Conservation (phyloP, 2,113 vertebrate genomes). For the Tyrannus savana region DNA sequence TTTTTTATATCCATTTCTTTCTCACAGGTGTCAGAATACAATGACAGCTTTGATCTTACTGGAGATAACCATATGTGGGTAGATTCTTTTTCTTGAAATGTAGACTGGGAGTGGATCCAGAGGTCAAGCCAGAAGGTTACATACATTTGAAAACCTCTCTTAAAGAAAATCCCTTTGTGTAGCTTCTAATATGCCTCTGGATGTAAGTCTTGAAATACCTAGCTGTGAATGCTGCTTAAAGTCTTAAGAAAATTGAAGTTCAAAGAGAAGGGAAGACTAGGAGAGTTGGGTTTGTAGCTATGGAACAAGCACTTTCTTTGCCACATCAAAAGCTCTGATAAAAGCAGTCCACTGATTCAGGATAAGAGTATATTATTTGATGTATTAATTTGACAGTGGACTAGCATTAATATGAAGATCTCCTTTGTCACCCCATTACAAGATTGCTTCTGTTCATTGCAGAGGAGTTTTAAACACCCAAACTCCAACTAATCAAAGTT, state of each 20-base stretch:
- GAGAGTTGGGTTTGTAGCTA: neutral
- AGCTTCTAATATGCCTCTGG: constrained; percentile 11
- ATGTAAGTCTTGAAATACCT: constrained; percentile 4
- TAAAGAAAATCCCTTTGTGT: constrained; percentile 30
- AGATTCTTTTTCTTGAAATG: constrained; percentile 43
- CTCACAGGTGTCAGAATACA: neutral
- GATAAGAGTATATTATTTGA: constrained; percentile 24
- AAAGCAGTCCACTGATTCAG: constrained; percentile 15
- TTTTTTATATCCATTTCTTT: neutral
- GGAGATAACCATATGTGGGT: neutral
- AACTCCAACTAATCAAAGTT: constrained; percentile 15
- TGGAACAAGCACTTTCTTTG: neutral
- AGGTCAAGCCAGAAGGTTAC: constrained; percentile 40
- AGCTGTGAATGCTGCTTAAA: neutral
- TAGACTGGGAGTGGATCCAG: constrained; percentile 17
- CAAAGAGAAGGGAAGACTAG: constrained; percentile 26
- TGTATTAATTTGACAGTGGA: constrained; percentile 37
- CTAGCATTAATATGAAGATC: neutral
- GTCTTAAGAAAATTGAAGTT: constrained; percentile 11
- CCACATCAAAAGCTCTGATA: constrained; percentile 43
- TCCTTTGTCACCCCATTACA: constrained; percentile 12
- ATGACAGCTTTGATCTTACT: constrained; percentile 39
- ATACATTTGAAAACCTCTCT: constrained; percentile 24
- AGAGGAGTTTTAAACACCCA: neutral
- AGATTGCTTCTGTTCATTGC: constrained; percentile 27